These are phyloP conservation scores for Conger conger DNA, from an alignment of 2,113 vertebrate species.

Conservation along the genomic window DNA sequence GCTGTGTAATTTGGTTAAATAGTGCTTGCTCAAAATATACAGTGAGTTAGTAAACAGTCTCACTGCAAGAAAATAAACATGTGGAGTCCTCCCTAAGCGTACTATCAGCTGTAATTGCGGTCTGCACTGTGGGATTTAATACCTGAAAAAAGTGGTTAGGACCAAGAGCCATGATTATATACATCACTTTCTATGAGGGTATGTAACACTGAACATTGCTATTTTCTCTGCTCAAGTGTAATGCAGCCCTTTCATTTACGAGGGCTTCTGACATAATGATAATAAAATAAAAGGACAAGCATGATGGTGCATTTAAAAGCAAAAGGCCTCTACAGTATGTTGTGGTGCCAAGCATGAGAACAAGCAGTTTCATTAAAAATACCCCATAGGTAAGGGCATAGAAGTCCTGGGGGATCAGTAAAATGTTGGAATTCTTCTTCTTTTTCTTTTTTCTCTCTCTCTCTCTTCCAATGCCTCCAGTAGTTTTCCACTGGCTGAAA, in stretches of 20 bases:
- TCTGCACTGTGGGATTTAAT: slow-evolving; percentile 50
- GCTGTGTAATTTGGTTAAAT: slow-evolving; percentile 72
- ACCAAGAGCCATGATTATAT: slow-evolving; percentile 38
- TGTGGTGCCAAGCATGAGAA: background rate
- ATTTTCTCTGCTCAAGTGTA: background rate
- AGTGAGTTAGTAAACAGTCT: slow-evolving; percentile 63
- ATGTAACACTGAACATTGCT: slow-evolving; percentile 14
- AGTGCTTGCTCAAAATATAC: slow-evolving; percentile 52
- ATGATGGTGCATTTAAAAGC: background rate
- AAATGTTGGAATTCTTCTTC: background rate
- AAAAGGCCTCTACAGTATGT: slow-evolving; percentile 1
- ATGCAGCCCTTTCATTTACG: background rate
- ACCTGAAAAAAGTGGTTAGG: slow-evolving; percentile 49
- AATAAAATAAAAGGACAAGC: background rate
- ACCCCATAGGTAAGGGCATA: background rate
- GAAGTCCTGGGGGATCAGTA: background rate
- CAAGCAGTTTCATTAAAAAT: background rate
- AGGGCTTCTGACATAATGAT: background rate
- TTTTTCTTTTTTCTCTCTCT: slow-evolving; percentile 6
- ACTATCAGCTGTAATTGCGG: slow-evolving; percentile 61
- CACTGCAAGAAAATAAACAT: slow-evolving; percentile 54
- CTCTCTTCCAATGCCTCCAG: slow-evolving; percentile 32
- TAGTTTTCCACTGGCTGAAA: slow-evolving; percentile 61
- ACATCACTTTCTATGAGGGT: slow-evolving; percentile 23
- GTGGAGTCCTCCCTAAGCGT: slow-evolving; percentile 43